Evolutionary conservation across 2,113 vertebrate genomes (phyloP).

Genomic region (Emberiza fucata): DNA sequence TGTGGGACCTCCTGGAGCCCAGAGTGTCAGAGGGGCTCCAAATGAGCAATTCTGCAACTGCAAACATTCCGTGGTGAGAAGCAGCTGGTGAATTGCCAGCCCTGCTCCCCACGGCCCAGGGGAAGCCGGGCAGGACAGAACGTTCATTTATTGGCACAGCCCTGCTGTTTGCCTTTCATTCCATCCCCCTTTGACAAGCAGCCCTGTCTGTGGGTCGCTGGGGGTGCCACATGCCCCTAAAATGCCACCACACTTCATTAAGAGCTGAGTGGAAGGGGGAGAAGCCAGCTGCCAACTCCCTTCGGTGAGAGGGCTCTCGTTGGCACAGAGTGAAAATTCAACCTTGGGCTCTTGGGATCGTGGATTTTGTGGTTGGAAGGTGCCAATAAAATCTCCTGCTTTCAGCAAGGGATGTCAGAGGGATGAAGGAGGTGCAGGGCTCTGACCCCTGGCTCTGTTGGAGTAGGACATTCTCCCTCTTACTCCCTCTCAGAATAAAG

Average conservation of each 20-base stretch:
- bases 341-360: neutral
- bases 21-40: neutral
- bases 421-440: neutral
- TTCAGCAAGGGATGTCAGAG: neutral
- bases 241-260: neutral
- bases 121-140: neutral
- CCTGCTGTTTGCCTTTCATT: neutral
- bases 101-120: neutral
- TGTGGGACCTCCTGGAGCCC: neutral
- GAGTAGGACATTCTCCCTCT: neutral
- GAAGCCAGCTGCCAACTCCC: neutral
- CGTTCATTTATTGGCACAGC: neutral
- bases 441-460: neutral
- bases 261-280: neutral
- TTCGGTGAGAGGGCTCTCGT: neutral
- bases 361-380: neutral
- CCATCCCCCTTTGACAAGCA: neutral
- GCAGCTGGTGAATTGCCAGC: neutral
- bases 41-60: neutral
- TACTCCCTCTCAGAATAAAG: neutral
- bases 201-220: neutral
- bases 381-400: neutral
- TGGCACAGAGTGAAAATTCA: neutral
- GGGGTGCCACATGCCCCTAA: neutral
- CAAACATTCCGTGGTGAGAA: neutral